These are phyloP conservation scores for Endotricha flammealis DNA, from an alignment of 2,888 invertebrate genomes.

Conservation along the genomic window DNA sequence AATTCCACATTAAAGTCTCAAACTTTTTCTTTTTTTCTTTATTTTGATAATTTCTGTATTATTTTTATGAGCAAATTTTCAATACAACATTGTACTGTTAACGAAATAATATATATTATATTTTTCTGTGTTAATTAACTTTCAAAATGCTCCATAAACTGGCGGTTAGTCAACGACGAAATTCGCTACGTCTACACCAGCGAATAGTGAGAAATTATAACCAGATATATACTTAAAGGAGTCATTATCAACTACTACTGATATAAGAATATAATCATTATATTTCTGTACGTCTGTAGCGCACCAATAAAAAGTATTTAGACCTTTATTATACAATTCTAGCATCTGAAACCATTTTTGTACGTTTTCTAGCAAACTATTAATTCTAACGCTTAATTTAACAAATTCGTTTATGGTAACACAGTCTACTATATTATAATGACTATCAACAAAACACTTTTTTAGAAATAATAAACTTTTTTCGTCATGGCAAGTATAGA, in stretches of 20 bases:
- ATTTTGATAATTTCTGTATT: too few species aligned
- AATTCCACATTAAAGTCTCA: too few species aligned
- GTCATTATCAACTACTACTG: constrained; percentile 31
- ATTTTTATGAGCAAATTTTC: too few species aligned
- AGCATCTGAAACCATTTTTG: constrained; percentile 31
- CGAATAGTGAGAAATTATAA: constrained; percentile 33
- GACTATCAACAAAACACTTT: constrained; percentile 20
- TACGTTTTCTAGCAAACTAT: constrained; percentile 27
- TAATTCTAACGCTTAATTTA: constrained; percentile 32
- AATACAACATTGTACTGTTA: too few species aligned
- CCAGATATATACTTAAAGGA: constrained; percentile 36
- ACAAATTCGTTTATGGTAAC: constrained; percentile 13
- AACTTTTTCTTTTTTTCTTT: too few species aligned
- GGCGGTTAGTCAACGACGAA: too few species aligned
- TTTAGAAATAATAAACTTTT: constrained; percentile 29
- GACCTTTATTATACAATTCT: constrained; percentile 34
- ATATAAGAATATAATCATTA: constrained; percentile 22
- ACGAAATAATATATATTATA: too few species aligned
- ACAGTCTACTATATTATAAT: constrained; percentile 18
- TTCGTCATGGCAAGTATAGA: constrained; percentile 44
- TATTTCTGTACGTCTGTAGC: constrained; percentile 20
- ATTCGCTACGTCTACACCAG: constrained; percentile 42
- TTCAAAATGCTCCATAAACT: too few species aligned
- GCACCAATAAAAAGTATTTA: constrained; percentile 37
- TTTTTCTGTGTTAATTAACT: too few species aligned